A percentile compares a stretch with the other conserved stretches of the same genome.
phyloP scores from a whole-genome alignment of 2,888 invertebrate species.

The Dyspetes luteomarginatus region DNA sequence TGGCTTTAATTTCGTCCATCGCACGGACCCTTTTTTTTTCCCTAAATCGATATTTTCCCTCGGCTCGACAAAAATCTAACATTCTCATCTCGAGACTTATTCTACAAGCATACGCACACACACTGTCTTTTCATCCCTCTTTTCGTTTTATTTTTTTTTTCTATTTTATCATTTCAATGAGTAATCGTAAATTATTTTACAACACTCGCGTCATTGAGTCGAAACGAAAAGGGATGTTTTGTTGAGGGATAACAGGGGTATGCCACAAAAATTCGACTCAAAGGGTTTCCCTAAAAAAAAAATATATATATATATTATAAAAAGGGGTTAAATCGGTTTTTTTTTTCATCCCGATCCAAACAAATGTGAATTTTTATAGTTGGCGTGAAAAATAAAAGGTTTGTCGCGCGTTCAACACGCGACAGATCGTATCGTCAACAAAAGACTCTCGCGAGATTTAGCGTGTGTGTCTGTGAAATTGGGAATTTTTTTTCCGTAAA shows the following conservation, averaged over 20 bases:
- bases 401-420: constrained; percentile 25
- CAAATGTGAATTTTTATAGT: constrained; percentile 43
- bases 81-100: background rate
- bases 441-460: constrained; percentile 23
- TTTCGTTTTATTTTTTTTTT: background rate
- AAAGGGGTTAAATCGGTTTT: constrained; percentile 37
- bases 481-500: constrained; percentile 49
- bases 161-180: background rate
- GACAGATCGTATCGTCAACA: constrained; percentile 18
- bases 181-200: constrained; percentile 16
- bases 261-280: constrained; percentile 11
- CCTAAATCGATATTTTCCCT: constrained; percentile 48
- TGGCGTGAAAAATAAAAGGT: constrained; percentile 35
- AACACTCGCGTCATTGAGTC: constrained; percentile 30
- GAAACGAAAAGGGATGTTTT: background rate
- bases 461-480: constrained; percentile 46
- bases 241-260: background rate
- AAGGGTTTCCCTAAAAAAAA: constrained; percentile 21
- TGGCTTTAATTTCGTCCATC: constrained; percentile 65
- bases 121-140: background rate
- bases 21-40: constrained; percentile 16
- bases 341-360: constrained; percentile 47
- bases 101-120: too few species aligned
- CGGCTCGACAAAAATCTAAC: constrained; percentile 4
- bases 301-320: constrained; percentile 12